Conservation (phyloP, 2,888 invertebrate species). For the Caenorhabditis auriculariae region DNA sequence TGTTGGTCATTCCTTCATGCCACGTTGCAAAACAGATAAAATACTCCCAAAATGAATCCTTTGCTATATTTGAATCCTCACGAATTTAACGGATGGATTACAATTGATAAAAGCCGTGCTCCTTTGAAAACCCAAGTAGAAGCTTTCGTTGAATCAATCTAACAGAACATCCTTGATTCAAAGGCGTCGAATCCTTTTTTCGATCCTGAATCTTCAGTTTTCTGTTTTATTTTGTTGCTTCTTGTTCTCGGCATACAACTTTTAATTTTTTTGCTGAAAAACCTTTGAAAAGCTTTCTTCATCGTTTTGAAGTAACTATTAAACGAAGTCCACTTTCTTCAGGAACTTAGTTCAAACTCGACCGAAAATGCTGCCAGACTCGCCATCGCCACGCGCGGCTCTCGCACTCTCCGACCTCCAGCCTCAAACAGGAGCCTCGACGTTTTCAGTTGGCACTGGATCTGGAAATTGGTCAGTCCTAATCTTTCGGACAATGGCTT, state of each 20-base stretch:
- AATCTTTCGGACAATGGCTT: neutral
- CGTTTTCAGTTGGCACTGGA: slow-evolving; percentile 44
- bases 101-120: too few species aligned
- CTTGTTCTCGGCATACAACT: neutral
- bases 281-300: neutral
- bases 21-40: too few species aligned
- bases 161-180: too few species aligned
- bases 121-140: too few species aligned
- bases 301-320: neutral
- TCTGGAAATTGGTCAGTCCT: slow-evolving; percentile 49
- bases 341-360: neutral
- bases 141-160: too few species aligned
- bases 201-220: too few species aligned
- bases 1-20: too few species aligned
- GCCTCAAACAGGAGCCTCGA: slow-evolving; percentile 49
- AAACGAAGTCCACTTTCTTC: neutral
- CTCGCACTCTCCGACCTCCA: slow-evolving; percentile 62
- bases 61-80: too few species aligned
- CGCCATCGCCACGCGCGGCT: slow-evolving; percentile 61
- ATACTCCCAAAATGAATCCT: too few species aligned
- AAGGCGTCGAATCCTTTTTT: too few species aligned
- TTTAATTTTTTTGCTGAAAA: neutral
- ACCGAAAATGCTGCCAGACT: slow-evolving; percentile 55
- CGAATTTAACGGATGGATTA: too few species aligned
- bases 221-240: too few species aligned